Evolutionary conservation across 2,113 vertebrate species (phyloP).

Genomic region (Bettongia penicillata): DNA sequence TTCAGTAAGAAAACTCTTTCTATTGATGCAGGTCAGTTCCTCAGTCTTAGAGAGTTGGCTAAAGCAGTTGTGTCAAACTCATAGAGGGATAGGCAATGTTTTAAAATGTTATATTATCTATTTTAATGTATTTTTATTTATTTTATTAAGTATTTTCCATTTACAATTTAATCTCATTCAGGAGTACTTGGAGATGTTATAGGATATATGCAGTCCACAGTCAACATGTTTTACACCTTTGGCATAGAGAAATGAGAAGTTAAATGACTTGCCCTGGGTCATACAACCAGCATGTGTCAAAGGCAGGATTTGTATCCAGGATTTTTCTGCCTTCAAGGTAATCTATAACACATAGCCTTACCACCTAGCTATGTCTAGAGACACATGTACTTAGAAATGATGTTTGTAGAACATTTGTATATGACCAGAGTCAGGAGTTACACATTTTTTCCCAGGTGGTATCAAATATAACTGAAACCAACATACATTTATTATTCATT

Average conservation of each 20-base stretch:
- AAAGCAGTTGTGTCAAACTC: background rate
- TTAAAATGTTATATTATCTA: background rate
- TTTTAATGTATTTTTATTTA: background rate
- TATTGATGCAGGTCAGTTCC: background rate
- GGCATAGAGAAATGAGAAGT: background rate
- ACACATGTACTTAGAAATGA: background rate
- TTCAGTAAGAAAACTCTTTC: background rate
- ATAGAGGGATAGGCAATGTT: background rate
- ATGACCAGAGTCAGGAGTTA: background rate
- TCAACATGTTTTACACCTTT: background rate
- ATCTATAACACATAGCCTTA: background rate
- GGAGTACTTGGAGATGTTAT: background rate
- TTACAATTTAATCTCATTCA: background rate
- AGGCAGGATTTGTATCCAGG: background rate
- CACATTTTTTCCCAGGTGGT: background rate
- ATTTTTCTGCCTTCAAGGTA: background rate
- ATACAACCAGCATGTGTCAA: background rate
- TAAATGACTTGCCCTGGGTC: background rate
- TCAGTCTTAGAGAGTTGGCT: background rate
- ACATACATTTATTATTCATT: background rate
- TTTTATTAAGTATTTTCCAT: background rate
- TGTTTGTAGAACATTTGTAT: background rate
- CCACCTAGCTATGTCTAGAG: background rate
- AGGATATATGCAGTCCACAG: background rate
- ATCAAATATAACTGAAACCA: constrained; percentile 3